Base-by-base conservation (phyloP, 2,888 invertebrate genomes). In the Bembecia ichneumoniformis region DNA sequence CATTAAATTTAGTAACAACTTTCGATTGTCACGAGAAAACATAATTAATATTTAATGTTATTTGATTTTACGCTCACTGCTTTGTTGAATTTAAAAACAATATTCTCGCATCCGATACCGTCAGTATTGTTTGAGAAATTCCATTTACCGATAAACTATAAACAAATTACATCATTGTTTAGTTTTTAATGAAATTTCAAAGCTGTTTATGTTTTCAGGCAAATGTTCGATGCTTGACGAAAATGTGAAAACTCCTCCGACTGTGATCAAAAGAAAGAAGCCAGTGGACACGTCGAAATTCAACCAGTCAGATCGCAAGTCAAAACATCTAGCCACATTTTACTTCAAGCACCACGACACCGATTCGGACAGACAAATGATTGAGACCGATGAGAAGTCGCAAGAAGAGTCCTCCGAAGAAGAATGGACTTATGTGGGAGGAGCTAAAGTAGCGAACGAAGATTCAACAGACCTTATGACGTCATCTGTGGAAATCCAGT, bases 271-370 rank as follows among this genome's bases (percentile, higher is more conserved):
- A 57, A 78, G 89, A 47, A 87, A 89, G 55, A 87, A 87, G 58
- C 87, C 87, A 60, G 79, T 88, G 44, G 87, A 91, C 73, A 81
- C 88, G 36, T 90, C 91, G 40, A 90, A 89, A 71, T 90, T 89
- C 69, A 91, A 90, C 68, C 89, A 93, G 61, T 92, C 94, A 9
- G 92, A 93, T 74, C 88, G 93, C 58, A 93, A 92, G 75, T 93
- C 94, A 14, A 94, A 93, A 74, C 95, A 95, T 74, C 90, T 92
- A 72, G 96, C 92, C 59, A 94, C 92, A 54, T 95, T 93, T 78
- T 95, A 96, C 81, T 95, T 94, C 78, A 93, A 90, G 74, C 96
- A 96, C 76, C 90, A 91, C 76, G 96, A 96, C 73, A 96, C 95
- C 11, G 96, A 96, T 74, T 94, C 94, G 10, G 95, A 95, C 72